phyloP scores from a whole-genome alignment of 2,797 vertebrate species.

The Leptodactylus fallax region DNA sequence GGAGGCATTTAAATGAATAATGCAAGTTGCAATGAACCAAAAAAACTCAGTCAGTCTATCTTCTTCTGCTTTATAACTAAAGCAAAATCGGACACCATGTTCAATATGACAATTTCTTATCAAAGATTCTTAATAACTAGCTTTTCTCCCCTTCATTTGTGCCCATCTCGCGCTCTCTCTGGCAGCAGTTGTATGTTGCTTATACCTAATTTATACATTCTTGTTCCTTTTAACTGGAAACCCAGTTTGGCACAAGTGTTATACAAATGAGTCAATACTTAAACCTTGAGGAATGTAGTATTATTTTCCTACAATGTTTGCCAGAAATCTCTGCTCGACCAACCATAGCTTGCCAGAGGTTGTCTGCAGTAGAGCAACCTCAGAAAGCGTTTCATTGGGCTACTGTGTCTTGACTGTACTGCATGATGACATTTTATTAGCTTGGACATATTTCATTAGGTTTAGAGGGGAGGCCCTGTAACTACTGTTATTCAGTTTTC shows the following conservation, averaged over 20 bases:
- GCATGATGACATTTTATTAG: slow-evolving; percentile 35
- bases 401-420: slow-evolving; percentile 1
- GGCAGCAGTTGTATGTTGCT: not conserved
- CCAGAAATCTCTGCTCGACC: slow-evolving; percentile 29
- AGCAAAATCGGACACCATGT: too few species aligned
- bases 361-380: slow-evolving; percentile 5
- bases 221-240: not conserved
- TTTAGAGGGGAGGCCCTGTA: not conserved
- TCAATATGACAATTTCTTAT: too few species aligned
- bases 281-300: slow-evolving; percentile 26
- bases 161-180: not conserved
- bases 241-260: slow-evolving; percentile 7
- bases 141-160: too few species aligned
- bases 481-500: slow-evolving; percentile 23
- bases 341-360: slow-evolving; percentile 42
- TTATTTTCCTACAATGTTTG: slow-evolving; percentile 38
- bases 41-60: too few species aligned
- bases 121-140: too few species aligned
- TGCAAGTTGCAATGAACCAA: too few species aligned
- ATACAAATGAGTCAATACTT: slow-evolving; percentile 28
- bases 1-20: too few species aligned
- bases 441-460: slow-evolving; percentile 35
- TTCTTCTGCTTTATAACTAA: too few species aligned
- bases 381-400: slow-evolving; percentile 16
- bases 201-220: slow-evolving; percentile 17